Evolutionary conservation across 2,113 vertebrate species (phyloP).

Genomic region (Cariama cristata): DNA sequence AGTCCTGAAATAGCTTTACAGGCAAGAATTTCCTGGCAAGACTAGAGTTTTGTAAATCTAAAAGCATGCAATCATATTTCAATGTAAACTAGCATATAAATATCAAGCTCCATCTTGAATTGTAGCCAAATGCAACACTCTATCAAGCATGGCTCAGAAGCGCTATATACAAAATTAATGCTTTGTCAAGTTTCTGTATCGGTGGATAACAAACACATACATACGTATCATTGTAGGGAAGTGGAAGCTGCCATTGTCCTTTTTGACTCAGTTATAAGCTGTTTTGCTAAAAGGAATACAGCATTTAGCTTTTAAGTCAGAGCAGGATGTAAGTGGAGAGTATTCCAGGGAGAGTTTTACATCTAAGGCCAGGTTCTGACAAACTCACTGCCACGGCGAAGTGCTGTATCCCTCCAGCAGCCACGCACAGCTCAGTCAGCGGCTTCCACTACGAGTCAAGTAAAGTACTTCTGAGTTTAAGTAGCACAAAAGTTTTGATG

Average conservation of each 20-base stretch:
- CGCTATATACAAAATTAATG: background rate
- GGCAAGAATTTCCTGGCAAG: slow-evolving; percentile 68
- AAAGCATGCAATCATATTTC: slow-evolving; percentile 63
- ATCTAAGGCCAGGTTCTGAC: background rate
- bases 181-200: background rate
- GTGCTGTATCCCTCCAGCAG: background rate
- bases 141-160: background rate
- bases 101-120: slow-evolving; percentile 44
- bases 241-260: background rate
- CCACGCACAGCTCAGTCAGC: background rate
- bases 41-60: slow-evolving; percentile 43
- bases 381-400: background rate
- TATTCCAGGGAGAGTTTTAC: background rate
- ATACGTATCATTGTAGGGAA: background rate
- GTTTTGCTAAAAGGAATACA: background rate
- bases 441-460: background rate
- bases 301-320: background rate
- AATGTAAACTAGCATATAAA: slow-evolving; percentile 58
- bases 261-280: background rate
- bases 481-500: background rate
- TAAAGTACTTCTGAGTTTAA: background rate
- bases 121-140: slow-evolving; percentile 45
- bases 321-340: background rate
- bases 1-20: slow-evolving; percentile 51
- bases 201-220: background rate